Evolutionary conservation across 2,113 vertebrate genomes (phyloP), one percentile per base, ranked within the genome.

Genomic region (Herpetotheres cachinnans): DNA sequence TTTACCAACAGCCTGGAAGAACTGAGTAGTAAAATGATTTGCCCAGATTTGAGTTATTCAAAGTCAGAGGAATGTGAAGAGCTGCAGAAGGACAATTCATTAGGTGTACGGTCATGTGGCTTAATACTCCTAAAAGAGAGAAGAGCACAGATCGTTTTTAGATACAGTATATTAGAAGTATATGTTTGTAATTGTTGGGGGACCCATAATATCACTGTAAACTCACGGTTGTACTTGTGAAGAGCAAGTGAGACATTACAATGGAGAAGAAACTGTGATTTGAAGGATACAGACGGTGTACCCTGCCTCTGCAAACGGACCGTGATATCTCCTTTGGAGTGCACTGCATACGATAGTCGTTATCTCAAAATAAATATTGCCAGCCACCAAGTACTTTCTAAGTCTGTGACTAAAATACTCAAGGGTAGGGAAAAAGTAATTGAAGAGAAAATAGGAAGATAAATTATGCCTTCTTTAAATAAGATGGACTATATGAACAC

Each of bases 191-290:
- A 14, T 52, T 82, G 26, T 6, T 82, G n/a, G 16, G 34, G 46
- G 32, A 38, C 38, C 26, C 22, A 4, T 42, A 20, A 25, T 22
- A 6, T 52, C 52, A 8, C 36, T 34, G 34, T n/a, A 4, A 49
- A 9, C 21, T n/a, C n/a, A 14, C 9, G 6, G 30, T 20, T 54
- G 1, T 7, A 50, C 38, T 36, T 15, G 44, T 76, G 89, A 30
- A 47, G 36, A 70, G 84, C 47, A 42, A 42, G 17, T 1, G 9
- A 29, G 38, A 63, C 3, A 4, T 42, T 73, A 9, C 34, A 55
- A 1, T 2, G 13, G 25, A 40, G 56, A 46, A 52, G 46, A 65
- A 74, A 13, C 52, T 14, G 66, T 1, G 0, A 4, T 1, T 3
- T 34, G 65, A 32, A 27, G 81, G 86, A 1, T 42, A 1, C 11